phyloP scores from a whole-genome alignment of 2,113 vertebrate species.

The Phylloscopus trochilus region DNA sequence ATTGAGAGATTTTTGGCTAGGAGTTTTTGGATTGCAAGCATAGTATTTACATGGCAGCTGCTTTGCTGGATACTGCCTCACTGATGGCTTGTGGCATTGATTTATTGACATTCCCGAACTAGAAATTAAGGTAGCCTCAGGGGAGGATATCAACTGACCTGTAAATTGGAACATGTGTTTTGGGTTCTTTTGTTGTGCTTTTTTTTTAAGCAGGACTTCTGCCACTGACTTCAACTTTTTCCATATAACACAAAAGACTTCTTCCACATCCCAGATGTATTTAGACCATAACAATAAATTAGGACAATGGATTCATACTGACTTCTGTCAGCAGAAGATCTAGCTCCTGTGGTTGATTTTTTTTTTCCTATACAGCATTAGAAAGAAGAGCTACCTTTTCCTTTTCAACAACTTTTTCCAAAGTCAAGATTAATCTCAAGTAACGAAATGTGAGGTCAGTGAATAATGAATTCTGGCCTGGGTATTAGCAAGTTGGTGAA shows the following conservation, averaged over 20 bases:
- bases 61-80: background rate
- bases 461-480: background rate
- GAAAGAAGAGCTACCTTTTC: background rate
- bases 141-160: constrained; percentile 51
- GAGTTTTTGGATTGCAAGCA: fast-evolving
- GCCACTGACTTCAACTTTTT: background rate
- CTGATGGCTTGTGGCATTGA: constrained; percentile 37
- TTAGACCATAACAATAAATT: background rate
- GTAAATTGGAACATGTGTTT: constrained; percentile 41
- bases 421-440: constrained; percentile 17
- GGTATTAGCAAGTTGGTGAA: constrained; percentile 9
- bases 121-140: constrained; percentile 17
- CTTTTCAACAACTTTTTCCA: background rate
- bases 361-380: background rate
- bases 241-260: background rate
- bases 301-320: background rate
- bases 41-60: background rate
- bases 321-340: background rate
- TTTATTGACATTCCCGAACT: background rate
- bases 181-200: background rate
- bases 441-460: background rate
- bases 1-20: background rate
- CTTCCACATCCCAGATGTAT: background rate
- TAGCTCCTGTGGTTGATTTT: background rate
- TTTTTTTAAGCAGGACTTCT: background rate